Evolutionary conservation across 2,113 vertebrate genomes (phyloP).

Genomic region (Anoplopoma fimbria): DNA sequence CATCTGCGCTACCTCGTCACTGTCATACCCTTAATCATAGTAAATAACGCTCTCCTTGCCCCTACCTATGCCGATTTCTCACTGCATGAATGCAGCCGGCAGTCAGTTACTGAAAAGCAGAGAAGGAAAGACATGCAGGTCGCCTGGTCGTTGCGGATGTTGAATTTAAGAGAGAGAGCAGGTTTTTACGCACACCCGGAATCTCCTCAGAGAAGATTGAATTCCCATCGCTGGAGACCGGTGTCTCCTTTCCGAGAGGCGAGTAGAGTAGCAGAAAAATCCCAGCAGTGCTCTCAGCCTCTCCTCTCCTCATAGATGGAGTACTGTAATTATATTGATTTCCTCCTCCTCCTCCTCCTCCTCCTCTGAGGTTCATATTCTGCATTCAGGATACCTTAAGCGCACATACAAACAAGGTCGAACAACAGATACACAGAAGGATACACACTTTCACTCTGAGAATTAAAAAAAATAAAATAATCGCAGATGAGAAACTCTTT

Average conservation of each 20-base stretch:
- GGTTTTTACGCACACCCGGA: constrained; percentile 17
- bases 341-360: constrained; percentile 8
- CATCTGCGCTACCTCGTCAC: constrained; percentile 29
- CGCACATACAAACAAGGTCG: constrained; percentile 39
- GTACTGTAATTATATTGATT: constrained; percentile 71
- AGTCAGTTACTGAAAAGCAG: background rate
- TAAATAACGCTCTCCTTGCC: constrained; percentile 50
- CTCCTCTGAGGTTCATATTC: constrained; percentile 45
- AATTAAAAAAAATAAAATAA: constrained; percentile 21
- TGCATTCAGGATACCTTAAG: constrained; percentile 43
- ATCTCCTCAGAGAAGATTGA: constrained; percentile 46
- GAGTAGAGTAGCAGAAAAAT: constrained; percentile 53
- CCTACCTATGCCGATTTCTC: background rate
- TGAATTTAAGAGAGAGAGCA: constrained; percentile 27
- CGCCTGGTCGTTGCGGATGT: constrained; percentile 18
- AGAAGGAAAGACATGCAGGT: constrained; percentile 10
- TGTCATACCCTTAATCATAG: constrained; percentile 52
- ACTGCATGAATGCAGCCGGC: background rate
- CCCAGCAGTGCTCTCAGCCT: constrained; percentile 65
- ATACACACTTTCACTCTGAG: constrained; percentile 10
- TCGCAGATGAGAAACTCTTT: constrained; percentile 42
- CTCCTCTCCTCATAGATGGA: constrained; percentile 57
- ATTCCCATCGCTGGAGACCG: constrained; percentile 19
- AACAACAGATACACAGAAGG: constrained; percentile 11
- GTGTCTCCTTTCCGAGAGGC: constrained; percentile 35